Conservation (phyloP, 2,113 vertebrate genomes). For the Pseudorectes ferrugineus region DNA sequence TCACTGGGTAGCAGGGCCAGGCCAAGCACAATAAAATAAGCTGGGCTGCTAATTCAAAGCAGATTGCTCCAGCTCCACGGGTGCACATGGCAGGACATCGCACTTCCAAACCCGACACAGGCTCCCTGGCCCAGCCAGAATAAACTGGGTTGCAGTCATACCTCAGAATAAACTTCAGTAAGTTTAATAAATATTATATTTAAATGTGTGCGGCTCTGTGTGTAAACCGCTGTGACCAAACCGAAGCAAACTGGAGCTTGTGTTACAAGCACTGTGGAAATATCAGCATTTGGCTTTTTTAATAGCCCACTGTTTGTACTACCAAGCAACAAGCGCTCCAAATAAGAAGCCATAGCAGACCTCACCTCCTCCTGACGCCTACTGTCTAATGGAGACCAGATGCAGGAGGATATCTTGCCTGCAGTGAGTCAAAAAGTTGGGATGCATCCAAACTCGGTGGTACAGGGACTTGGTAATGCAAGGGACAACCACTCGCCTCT, state of each 20-base stretch:
- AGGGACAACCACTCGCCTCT: neutral
- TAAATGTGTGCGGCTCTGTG: conserved; percentile 16
- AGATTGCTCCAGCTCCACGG: neutral
- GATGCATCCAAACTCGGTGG: neutral
- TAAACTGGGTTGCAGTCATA: conserved; percentile 38
- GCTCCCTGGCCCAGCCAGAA: conserved; percentile 12
- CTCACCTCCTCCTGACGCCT: conserved; percentile 18
- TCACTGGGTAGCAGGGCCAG: neutral
- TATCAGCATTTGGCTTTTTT: conserved; percentile 38
- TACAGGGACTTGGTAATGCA: neutral
- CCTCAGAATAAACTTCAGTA: conserved; percentile 34
- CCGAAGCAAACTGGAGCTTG: conserved; percentile 8
- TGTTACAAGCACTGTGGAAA: conserved; percentile 19
- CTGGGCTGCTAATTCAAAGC: neutral
- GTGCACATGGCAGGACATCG: conserved; percentile 29
- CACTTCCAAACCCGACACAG: neutral
- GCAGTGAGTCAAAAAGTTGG: neutral
- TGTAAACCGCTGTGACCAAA: conserved; percentile 32
- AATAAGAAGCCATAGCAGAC: conserved; percentile 31
- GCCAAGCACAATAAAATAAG: conserved; percentile 40
- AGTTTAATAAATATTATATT: conserved; percentile 55
- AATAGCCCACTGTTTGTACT: conserved; percentile 39
- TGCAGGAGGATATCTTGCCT: neutral
- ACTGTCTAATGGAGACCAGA: conserved; percentile 43
- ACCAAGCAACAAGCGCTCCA: conserved; percentile 21